Evolutionary conservation across 2,797 vertebrate genomes (phyloP).

Genomic region (Triplophysa bombifrons): DNA sequence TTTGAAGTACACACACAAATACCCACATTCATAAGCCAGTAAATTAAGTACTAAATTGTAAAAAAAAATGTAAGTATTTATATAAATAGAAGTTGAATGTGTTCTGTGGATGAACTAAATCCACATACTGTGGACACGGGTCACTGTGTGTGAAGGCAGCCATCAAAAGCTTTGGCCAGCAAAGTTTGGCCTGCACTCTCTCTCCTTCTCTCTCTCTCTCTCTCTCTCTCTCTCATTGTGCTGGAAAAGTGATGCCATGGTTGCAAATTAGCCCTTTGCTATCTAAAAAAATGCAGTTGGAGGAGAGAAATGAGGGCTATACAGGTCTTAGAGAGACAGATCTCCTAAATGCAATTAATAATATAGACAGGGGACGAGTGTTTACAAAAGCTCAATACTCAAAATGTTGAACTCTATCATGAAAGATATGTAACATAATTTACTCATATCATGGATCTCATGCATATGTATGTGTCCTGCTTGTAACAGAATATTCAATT

Average conservation of each 20-base stretch:
- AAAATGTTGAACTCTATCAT: neutral
- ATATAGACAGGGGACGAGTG: neutral
- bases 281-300: constrained; percentile 13
- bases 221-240: constrained; percentile 44
- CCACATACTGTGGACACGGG: constrained; percentile 31
- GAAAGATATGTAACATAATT: neutral
- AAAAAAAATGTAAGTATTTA: neutral
- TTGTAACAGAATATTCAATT: constrained; percentile 44
- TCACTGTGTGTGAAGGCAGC: constrained; percentile 56
- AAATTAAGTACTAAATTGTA: neutral
- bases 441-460: constrained; percentile 43
- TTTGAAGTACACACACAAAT: neutral
- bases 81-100: constrained; percentile 15
- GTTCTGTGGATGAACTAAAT: constrained; percentile 28
- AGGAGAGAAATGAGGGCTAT: constrained; percentile 24
- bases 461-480: constrained; percentile 44
- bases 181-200: constrained; percentile 51
- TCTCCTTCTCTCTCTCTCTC: neutral
- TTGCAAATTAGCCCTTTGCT: constrained; percentile 59
- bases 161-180: constrained; percentile 60
- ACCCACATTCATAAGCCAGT: neutral
- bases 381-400: neutral
- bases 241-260: constrained; percentile 45
- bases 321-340: neutral
- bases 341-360: constrained; percentile 9